A percentile compares a stretch with the other conserved stretches of the same genome.
These are phyloP conservation scores for Lacerta agilis DNA, from an alignment of 2,797 vertebrate species.

Conservation along the genomic window DNA sequence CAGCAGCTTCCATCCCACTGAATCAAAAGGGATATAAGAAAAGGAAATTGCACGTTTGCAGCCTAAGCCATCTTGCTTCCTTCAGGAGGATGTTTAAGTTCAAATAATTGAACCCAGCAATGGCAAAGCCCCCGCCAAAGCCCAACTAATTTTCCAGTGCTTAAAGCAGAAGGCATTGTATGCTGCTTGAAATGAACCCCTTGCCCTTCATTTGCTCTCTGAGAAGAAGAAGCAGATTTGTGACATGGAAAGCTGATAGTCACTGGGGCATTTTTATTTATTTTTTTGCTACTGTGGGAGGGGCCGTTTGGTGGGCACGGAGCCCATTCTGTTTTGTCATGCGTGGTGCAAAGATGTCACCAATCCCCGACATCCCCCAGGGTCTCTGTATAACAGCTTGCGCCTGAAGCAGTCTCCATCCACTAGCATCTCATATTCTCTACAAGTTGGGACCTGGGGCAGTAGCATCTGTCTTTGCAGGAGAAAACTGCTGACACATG, in stretches of 20 bases:
- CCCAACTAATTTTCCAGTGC: background rate
- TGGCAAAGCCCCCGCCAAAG: background rate
- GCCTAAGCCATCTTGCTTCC: background rate
- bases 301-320: background rate
- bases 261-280: background rate
- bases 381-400: background rate
- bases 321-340: constrained; percentile 17
- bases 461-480: constrained; percentile 37
- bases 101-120: background rate
- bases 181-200: background rate
- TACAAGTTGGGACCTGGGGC: constrained; percentile 33
- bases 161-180: background rate
- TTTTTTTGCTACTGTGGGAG: background rate
- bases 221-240: background rate
- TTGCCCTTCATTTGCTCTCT: background rate
- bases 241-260: background rate
- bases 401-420: constrained; percentile 39
- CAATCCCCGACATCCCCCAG: background rate
- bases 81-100: background rate
- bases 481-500: background rate
- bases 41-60: background rate
- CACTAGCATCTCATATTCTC: background rate
- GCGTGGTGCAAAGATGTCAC: constrained; percentile 38
- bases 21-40: background rate
- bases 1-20: background rate